Base-by-base conservation (phyloP, 1,140 invertebrate species). In the Leptonema lineaticorne region DNA sequence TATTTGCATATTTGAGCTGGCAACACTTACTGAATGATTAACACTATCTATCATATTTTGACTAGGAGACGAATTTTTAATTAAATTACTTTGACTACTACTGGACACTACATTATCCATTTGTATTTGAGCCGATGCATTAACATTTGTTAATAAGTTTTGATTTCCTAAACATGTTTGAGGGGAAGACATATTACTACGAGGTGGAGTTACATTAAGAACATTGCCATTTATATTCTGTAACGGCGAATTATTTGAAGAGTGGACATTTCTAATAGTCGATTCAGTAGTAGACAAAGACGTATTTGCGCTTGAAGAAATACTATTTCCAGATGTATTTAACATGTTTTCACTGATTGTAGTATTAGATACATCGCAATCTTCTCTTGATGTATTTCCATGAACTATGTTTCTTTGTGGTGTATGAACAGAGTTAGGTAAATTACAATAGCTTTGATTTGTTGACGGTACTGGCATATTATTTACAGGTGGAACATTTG, bases 381-480 rank as follows among this genome's bases (percentile, higher is more conserved):
- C 60, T 57, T 64, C 67, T n/a, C 57, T 62, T 2, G 45, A 45
- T 16, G 45, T n/a, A 64, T 69, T 48, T 27, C 46, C 60, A 33
- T 62, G 50, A 30, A n/a, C 46, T 24, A 26, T 14, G 26, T 48
- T 69, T 28, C 59, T 63, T 29, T 46, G 48, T 16, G 59, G 50
- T 20, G 59, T 57, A 27, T 24, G 16, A 4, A 24, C 11, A 6
- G 16, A 27, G 24, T 20, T 29, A 4, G 20, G 1, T 16, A 59
- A 9, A 58, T 64, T 64, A 24, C 46, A 68, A n/a, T 63, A 53
- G 27, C 57, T 64, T 57, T 56, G 46, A 37, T 20, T 56, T 2
- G 20, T 58, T 58, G 18, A 75, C 2, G 71, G 45, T 22, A 79
- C 77, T 20, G 73, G 74, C 24, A 75, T 74, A 24, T 76, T 75